Evolutionary conservation across 2,113 vertebrate species (phyloP).

Genomic region (Henicopernis longicauda): DNA sequence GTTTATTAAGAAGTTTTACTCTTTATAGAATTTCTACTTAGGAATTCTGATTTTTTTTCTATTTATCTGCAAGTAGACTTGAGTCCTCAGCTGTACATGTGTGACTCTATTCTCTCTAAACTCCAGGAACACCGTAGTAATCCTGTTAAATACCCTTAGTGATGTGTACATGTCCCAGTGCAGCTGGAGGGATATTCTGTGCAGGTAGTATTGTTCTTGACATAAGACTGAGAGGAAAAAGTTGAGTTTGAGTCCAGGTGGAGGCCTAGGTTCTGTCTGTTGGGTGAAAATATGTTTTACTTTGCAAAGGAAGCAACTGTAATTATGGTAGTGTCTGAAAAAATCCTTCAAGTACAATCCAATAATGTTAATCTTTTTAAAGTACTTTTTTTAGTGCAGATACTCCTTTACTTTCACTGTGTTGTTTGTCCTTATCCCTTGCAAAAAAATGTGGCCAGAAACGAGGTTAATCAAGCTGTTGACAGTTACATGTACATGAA

Average conservation of each 20-base stretch:
- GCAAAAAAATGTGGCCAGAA: not conserved
- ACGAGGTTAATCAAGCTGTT: not conserved
- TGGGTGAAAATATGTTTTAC: not conserved
- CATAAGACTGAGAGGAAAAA: not conserved
- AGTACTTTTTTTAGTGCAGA: not conserved
- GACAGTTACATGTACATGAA: not conserved
- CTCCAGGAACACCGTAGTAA: not conserved
- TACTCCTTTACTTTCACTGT: not conserved
- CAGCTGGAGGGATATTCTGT: not conserved
- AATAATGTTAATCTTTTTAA: constrained; percentile 6
- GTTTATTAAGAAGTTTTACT: not conserved
- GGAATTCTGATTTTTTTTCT: not conserved
- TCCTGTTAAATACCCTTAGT: not conserved
- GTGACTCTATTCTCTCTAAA: not conserved
- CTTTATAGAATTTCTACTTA: not conserved
- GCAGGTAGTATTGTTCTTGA: not conserved
- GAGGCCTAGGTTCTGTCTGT: not conserved
- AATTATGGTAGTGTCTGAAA: not conserved
- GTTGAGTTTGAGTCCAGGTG: not conserved
- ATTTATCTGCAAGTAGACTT: not conserved
- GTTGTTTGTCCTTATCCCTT: not conserved
- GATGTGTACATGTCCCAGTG: not conserved
- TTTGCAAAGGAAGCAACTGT: not conserved
- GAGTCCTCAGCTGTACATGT: not conserved
- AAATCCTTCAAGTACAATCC: not conserved